Conservation (phyloP, 2,797 vertebrate genomes). For the Poeciliopsis turneri region DNA sequence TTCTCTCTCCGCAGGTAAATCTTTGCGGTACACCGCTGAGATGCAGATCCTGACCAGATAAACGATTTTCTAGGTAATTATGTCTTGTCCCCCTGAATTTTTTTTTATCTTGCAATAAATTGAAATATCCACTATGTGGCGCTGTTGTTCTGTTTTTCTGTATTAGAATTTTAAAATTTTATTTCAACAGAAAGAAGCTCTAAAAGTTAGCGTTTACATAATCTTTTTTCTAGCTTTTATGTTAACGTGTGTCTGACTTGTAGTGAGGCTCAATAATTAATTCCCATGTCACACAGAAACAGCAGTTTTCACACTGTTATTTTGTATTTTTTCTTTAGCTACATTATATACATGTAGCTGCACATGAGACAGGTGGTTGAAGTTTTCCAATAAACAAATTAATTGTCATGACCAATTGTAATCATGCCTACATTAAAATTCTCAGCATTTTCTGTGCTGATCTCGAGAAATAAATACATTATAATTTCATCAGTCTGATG, state of each 20-base stretch:
- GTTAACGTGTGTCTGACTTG: neutral
- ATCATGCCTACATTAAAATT: neutral
- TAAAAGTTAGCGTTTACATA: conserved; percentile 19
- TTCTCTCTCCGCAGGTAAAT: conserved; percentile 45
- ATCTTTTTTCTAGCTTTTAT: conserved; percentile 18
- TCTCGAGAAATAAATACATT: neutral
- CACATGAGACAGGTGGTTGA: neutral
- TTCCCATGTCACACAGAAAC: neutral
- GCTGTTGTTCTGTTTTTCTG: conserved; percentile 37
- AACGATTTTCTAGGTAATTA: neutral
- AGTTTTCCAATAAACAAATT: neutral
- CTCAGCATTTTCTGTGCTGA: neutral
- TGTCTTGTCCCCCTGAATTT: neutral
- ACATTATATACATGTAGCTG: neutral
- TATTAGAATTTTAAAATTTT: conserved; percentile 1
- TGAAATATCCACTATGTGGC: conserved; percentile 56
- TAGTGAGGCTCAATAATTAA: neutral
- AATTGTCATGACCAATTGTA: neutral
- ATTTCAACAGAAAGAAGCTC: conserved; percentile 25
- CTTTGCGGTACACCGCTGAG: conserved; percentile 32
- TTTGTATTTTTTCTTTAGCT: neutral
- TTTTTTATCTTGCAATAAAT: neutral
- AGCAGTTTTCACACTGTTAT: neutral
- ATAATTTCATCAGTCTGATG: neutral
- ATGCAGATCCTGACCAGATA: neutral